These are phyloP conservation scores for Neoscelio sp. DNA, from an alignment of 2,888 invertebrate genomes.

Conservation along the genomic window DNA sequence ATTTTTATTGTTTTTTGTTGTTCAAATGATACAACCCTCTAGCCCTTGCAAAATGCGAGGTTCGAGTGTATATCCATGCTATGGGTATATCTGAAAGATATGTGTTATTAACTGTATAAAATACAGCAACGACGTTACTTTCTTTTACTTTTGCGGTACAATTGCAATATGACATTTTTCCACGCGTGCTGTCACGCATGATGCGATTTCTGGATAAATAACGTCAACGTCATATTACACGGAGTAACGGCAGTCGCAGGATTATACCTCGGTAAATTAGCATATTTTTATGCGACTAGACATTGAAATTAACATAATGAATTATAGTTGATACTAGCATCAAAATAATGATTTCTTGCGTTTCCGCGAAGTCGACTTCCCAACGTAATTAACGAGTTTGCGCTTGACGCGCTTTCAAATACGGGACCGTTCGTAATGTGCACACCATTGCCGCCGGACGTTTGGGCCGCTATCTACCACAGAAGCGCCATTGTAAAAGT, in stretches of 20 bases:
- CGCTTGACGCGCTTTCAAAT: constrained; percentile 54
- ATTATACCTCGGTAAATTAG: constrained; percentile 55
- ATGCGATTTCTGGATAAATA: constrained; percentile 58
- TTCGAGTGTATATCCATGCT: no score
- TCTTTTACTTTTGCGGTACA: no score
- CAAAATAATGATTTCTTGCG: constrained; percentile 63
- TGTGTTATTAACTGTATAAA: no score
- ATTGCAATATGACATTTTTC: no score
- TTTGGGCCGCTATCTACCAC: constrained; percentile 65
- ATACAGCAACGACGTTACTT: background rate
- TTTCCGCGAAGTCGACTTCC: constrained; percentile 59
- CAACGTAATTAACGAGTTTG: constrained; percentile 62
- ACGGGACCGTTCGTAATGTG: constrained; percentile 41
- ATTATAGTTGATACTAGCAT: constrained; percentile 61
- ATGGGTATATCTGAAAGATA: no score
- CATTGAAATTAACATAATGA: constrained; percentile 65
- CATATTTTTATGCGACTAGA: constrained; percentile 54
- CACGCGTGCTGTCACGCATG: constrained; percentile 32
- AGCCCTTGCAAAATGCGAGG: no score
- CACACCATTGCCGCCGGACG: constrained; percentile 54
- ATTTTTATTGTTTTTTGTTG: no score
- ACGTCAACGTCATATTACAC: constrained; percentile 60
- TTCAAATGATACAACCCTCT: no score
- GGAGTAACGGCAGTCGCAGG: constrained; percentile 34
- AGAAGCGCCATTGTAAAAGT: constrained; percentile 66